Evolutionary conservation across 2,888 invertebrate genomes (phyloP), one percentile per base, ranked within the genome.

Genomic region (Leptarthrus brevirostris): DNA sequence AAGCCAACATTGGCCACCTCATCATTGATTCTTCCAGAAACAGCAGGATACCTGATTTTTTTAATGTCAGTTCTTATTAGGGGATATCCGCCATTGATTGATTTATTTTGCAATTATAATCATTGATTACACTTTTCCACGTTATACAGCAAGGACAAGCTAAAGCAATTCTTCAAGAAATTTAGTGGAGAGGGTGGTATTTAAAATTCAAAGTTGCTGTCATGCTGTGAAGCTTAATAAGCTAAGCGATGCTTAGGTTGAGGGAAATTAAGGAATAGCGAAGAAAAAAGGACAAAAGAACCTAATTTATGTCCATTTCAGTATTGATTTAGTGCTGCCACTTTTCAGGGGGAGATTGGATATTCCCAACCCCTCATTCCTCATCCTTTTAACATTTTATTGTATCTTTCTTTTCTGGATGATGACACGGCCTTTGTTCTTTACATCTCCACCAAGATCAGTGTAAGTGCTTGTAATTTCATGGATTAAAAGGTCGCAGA

Each of bases 91-190:
- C 78, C 77, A 79, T 77, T 78, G 79, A 79, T 79, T 79, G 79
- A 78, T 78, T 79, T 79, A 79, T 78, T 78, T 78, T 78, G 77
- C 78, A 78, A 78, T 78, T 78, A 78, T 78, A 78, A 78, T 77
- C 78, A 77, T 73, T 76, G 77, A 78, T 74, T 75, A 75, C 54
- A 72, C 40, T 54, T 72, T 54, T 16, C n/a, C 40, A 24, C 34
- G 26, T 56, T 24, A 52, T 56, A 20, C 16, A 24, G 54, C 56
- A 71, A 52, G 26, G 47, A 26, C 47, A 26, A 47, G 26, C 30
- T 16, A 58, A 61, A 73, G 44, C 71, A 44, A 70, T 73, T 22
- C 61, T 71, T 40, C 74, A 56, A 72, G 76, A 76, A 74, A 74
- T 72, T 40, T 74, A 75, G 49, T 73, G 22, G 30, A 44, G 12